phyloP scores from a whole-genome alignment of 1,140 invertebrate species.

The Nylanderia fulva region DNA sequence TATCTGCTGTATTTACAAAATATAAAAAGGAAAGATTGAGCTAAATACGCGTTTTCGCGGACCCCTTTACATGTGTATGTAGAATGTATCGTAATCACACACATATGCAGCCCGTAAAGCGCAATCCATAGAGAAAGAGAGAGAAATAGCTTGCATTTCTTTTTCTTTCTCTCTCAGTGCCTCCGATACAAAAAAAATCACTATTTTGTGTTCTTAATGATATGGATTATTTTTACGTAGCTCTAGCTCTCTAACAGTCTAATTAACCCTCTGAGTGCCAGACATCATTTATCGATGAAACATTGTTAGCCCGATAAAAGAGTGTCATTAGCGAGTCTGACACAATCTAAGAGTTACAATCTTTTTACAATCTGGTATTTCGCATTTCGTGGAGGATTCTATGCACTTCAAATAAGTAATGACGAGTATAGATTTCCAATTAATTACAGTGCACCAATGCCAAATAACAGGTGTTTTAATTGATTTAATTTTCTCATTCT shows the following conservation, averaged over 20 bases:
- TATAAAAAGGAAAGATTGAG: slow-evolving; percentile 72
- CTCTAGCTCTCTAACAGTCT: slow-evolving; percentile 64
- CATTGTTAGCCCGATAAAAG: neutral
- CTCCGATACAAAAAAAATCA: slow-evolving; percentile 35
- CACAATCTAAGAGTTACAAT: neutral
- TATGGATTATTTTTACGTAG: slow-evolving; percentile 78
- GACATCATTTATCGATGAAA: neutral
- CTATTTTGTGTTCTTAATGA: slow-evolving; percentile 72
- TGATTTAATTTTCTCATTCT: neutral
- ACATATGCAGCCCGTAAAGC: slow-evolving; percentile 27
- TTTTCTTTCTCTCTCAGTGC: slow-evolving; percentile 43
- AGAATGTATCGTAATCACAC: neutral
- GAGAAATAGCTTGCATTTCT: slow-evolving; percentile 21
- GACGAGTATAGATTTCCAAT: neutral
- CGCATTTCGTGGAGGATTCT: neutral
- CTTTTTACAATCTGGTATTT: slow-evolving; percentile 15
- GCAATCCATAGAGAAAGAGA: slow-evolving; percentile 17
- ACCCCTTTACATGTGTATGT: neutral
- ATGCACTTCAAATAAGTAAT: neutral
- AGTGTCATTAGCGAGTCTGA: neutral
- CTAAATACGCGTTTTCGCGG: slow-evolving; percentile 62
- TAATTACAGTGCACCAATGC: slow-evolving; percentile 9
- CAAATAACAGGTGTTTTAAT: neutral
- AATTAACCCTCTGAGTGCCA: slow-evolving; percentile 19
- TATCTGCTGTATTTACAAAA: slow-evolving; percentile 81